Evolutionary conservation across 2,797 vertebrate genomes (phyloP), one percentile per base, ranked within the genome.

Genomic region (Premnoplex brunnescens): DNA sequence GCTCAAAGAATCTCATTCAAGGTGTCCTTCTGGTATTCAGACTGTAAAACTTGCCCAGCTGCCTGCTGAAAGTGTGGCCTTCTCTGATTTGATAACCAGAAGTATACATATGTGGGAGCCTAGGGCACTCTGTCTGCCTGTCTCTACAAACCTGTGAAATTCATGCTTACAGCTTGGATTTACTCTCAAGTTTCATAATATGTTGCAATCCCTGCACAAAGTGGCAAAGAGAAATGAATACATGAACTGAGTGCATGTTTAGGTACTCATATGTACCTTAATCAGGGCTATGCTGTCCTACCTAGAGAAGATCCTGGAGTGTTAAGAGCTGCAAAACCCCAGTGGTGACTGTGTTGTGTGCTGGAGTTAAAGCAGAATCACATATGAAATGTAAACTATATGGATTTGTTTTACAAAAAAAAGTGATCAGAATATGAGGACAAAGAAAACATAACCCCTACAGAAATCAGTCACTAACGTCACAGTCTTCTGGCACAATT

Each of bases 211-310:
- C 55, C 55, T 15, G 4, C 21, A 51, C 39, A 43, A 37, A 2
- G 0, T 23, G 34, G 13, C 9, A 58, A 62, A 22, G 43, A 62
- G 7, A 51, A 74, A 34, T 72, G 24, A 4, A 23, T 13, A 1
- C 8, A 23, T 28, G 37, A 79, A 44, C 3, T 20, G 39, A n/a
- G 16, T 0, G 0, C 0, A 1, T 48, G 14, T 63, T 27, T 0
- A 54, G 6, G 12, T 72, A 9, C 24, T 30, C n/a, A 18, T 34
- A 0, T 32, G 22, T 28, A 54, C 23, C 9, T 44, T 52, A 20
- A 12, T 49, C 43, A 4, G 14, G 15, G 3, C 54, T 59, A 2
- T 59, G 23, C 18, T 60, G 32, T 39, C 48, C 23, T 12, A 34
- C 6, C 12, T 28, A 39, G 14, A 78, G 36, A 67, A 59, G 32